Evolutionary conservation across 2,888 invertebrate genomes (phyloP), one percentile per base, ranked within the genome.

Genomic region (Labia minor): DNA sequence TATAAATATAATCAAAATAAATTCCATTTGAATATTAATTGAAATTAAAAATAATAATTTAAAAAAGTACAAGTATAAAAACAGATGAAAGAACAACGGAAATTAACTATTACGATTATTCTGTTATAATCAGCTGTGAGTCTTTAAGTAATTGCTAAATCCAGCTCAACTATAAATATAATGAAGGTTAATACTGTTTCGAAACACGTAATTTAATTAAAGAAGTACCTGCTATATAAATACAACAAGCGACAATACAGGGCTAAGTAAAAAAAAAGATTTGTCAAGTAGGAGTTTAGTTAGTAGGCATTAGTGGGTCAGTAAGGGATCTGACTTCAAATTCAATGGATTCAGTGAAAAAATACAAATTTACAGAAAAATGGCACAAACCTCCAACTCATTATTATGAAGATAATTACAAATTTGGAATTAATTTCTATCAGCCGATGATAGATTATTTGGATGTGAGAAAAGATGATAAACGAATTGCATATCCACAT

Each of bases 381-480:
- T 83, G 83, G 82, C 79, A 77, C 67, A 81, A 80, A 71, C 85
- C 85, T 65, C 84, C 85, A 66, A 86, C 87, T 19, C 77, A 84
- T 67, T 84, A 87, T 68, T 92, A 91, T 79, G 87, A 89, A 75
- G 86, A 87, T 77, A 92, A 92, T 79, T 92, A 91, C 79, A 88
- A 88, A 72, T 89, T 86, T 77, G 90, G 88, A 65, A 88, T 90
- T 74, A 88, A 90, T 79, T 90, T 85, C 78, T 92, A 92, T 78
- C 89, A 90, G 77, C 91, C 91, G 64, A 90, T 92, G 90, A 85
- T 92, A 74, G 90, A 92, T 78, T 90, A 89, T 75, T 85, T 92
- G 72, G 86, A 87, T 74, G 84, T 83, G 62, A 89, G 87, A 79
- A 83, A 85, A 79, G 83, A 85, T 72, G 80, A 73, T 63, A 77